These are phyloP conservation scores for Mirza zaza DNA, from an alignment of 2,113 vertebrate genomes.

Conservation along the genomic window DNA sequence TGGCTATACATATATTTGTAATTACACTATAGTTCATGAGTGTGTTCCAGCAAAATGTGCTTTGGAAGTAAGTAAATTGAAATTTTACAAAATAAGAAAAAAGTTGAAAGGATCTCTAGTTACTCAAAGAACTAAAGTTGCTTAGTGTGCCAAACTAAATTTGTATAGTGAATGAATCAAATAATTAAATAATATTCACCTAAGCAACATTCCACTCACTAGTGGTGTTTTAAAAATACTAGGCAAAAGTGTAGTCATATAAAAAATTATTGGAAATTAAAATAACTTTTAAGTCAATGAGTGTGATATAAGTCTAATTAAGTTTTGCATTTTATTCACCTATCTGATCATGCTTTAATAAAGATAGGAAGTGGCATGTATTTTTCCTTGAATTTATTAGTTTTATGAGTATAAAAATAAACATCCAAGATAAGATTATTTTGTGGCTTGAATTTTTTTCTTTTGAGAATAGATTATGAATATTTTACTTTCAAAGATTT, in stretches of 20 bases:
- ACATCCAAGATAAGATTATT: constrained; percentile 74
- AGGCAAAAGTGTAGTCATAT: not conserved
- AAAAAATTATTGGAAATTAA: not conserved
- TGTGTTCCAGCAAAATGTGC: not conserved
- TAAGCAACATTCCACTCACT: not conserved
- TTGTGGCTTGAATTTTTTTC: constrained; percentile 66
- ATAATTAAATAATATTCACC: not conserved
- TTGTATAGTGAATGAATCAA: not conserved
- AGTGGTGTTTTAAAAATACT: not conserved
- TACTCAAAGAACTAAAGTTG: constrained; percentile 10
- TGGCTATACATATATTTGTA: not conserved
- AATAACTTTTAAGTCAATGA: constrained; percentile 67
- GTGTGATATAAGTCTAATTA: constrained; percentile 30
- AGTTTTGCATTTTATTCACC: constrained; percentile 69
- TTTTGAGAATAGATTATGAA: constrained; percentile 61
- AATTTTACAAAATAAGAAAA: constrained; percentile 18
- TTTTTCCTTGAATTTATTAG: constrained; percentile 76
- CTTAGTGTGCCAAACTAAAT: not conserved
- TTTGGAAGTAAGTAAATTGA: constrained; percentile 8
- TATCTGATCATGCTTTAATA: constrained; percentile 55
- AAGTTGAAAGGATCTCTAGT: not conserved
- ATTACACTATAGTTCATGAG: not conserved
- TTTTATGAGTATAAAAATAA: constrained; percentile 77
- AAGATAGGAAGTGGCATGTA: constrained; percentile 67
- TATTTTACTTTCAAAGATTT: constrained; percentile 48